These are phyloP conservation scores for Papilio polyxenes DNA, from an alignment of 1,140 invertebrate genomes.

Conservation along the genomic window DNA sequence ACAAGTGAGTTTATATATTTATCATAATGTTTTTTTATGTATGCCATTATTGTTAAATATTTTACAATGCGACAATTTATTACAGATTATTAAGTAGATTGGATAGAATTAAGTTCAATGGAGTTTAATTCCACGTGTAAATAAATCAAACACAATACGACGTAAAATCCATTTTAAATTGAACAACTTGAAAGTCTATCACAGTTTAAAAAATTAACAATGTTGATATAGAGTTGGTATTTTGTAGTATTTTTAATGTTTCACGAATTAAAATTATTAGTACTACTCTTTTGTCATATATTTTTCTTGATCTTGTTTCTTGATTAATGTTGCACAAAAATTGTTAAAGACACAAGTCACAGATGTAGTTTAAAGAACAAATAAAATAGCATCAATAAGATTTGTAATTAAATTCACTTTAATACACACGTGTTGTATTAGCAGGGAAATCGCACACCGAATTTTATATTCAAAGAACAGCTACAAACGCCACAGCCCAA, in stretches of 20 bases:
- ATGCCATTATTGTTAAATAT: background rate
- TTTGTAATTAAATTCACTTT: constrained; percentile 22
- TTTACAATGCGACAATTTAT: background rate
- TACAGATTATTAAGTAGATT: background rate
- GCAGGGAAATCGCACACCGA: constrained; percentile 19
- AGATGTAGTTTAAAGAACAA: background rate
- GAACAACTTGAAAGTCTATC: background rate
- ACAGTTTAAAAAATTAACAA: background rate
- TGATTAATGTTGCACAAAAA: background rate
- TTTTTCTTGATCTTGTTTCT: no score
- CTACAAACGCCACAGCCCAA: constrained; percentile 38
- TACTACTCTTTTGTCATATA: background rate
- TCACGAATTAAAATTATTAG: no score
- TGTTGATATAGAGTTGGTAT: no score
- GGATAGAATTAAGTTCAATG: background rate
- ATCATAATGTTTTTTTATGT: background rate
- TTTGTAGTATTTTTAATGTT: no score
- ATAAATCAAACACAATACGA: background rate
- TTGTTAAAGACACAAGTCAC: background rate
- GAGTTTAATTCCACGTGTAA: background rate
- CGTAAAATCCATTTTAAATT: background rate
- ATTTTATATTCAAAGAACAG: constrained; percentile 46
- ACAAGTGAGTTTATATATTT: background rate
- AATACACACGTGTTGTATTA: background rate
- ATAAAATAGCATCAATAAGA: background rate